Base-by-base conservation (phyloP, 2,113 vertebrate species). In the Lampris megalopsis region DNA sequence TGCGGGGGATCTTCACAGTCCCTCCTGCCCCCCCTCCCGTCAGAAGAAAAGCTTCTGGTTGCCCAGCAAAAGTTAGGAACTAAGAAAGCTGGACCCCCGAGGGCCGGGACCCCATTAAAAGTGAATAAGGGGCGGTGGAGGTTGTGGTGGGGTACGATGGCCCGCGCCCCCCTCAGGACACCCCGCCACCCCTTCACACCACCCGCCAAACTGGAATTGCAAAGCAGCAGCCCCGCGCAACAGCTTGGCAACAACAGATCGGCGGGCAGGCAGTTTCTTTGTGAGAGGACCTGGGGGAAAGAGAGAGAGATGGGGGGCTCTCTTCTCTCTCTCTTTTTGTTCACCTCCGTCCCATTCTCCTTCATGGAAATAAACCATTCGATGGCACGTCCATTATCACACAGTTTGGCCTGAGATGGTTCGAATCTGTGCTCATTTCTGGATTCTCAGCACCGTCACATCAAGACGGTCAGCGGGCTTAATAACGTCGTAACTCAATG, bases 31-130 rank as follows among this genome's bases (percentile, higher is more conserved):
- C 9, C 43, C 4, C n/a, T n/a, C n/a, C 49, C 36, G 38, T 70
- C 60, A 56, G 50, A 54, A 60, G 56, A 53, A 9, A 43, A 64
- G 10, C 49, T 10, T 64, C 50, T 49, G 62, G 77, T 73, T 79
- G 63, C 63, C 36, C 56, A 3, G 53, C 52, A 45, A 53, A 38
- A 80, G 70, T 13, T 3, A 0, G 0, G 63, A 3, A 5, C 4
- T 9, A 8, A 53, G 40, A 63, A 61, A 53, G 64, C 10, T 66
- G 50, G 24, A 24, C 13, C 64, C 24, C 43, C 4, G 10, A 11
- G 50, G 3, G 9, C 50, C 50, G 10, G 2, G 36, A 8, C 37
- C n/a, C 60, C 60, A 62, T 62, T 62, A 62, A 62, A 42, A 62
- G 40, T 80, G 53, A 70, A 58, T 60, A 45, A 48, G 56, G n/a